Evolutionary conservation across 2,113 vertebrate species (phyloP).

Genomic region (Menidia beryllina): DNA sequence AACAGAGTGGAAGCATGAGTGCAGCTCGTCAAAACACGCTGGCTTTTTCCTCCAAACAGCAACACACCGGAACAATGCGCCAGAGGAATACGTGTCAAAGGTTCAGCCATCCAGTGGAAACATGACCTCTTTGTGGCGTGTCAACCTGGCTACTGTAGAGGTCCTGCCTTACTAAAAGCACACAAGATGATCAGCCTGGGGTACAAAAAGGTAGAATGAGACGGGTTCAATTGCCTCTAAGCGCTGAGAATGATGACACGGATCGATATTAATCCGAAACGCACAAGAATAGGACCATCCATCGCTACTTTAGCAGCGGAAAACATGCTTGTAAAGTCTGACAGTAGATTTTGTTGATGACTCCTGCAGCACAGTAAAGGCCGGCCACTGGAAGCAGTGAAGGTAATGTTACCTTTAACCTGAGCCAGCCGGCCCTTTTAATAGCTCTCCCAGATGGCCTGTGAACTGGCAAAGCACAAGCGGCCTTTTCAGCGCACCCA

Average conservation of each 20-base stretch:
- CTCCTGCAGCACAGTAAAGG: slow-evolving; percentile 18
- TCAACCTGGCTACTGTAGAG: slow-evolving; percentile 3
- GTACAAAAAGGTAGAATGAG: too few relatives aligned
- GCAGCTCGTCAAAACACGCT: slow-evolving; percentile 63
- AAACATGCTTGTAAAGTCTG: slow-evolving; percentile 6
- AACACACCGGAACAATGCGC: slow-evolving; percentile 44
- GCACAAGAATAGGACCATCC: slow-evolving; percentile 25
- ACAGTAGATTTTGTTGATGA: slow-evolving; percentile 4
- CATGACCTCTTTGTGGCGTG: slow-evolving; percentile 3
- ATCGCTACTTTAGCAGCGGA: slow-evolving; percentile 9
- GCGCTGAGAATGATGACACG: slow-evolving; percentile 40
- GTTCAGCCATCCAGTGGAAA: slow-evolving; percentile 32
- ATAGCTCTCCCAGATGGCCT: slow-evolving; percentile 61
- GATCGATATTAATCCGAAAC: slow-evolving; percentile 39
- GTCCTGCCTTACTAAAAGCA: slow-evolving; percentile 14
- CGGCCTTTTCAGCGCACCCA: slow-evolving; percentile 62
- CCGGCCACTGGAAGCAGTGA: slow-evolving; percentile 20
- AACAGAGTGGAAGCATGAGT: slow-evolving; percentile 58
- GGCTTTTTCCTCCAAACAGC: slow-evolving; percentile 54
- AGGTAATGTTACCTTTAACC: slow-evolving; percentile 60
- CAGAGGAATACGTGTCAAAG: slow-evolving; percentile 39
- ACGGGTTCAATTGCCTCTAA: too few relatives aligned
- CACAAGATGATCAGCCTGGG: neutral
- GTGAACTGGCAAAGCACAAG: slow-evolving; percentile 61
- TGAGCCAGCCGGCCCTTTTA: slow-evolving; percentile 50